Evolutionary conservation across 2,888 invertebrate genomes (phyloP), one percentile per base, ranked within the genome.

Genomic region (Drosophila histrio): DNA sequence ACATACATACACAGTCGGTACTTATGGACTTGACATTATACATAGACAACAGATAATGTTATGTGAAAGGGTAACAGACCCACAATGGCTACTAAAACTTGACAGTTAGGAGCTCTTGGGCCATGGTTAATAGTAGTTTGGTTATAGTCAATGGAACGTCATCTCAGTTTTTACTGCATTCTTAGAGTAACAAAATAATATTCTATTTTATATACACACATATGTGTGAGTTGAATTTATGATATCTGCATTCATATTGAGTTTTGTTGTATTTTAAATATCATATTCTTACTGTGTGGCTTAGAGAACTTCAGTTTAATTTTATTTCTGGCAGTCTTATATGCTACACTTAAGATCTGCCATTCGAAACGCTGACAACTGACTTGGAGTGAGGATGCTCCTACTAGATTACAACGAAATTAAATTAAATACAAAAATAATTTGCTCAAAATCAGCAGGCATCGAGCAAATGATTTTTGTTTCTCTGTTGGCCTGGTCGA

Each of bases 341-440:
- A 17, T 15, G 34, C 7, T 17, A 8, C 17, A 26, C 8, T 30
- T 28, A 28, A 19, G 2, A 11, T 15, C 30, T 21, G 8, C 30
- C 22, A 46, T 24, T 30, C 24, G 60, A 22, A 59, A 30, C 28
- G 17, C 11, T 9, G 26, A 22, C 26, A 49, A 46, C 28, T 49
- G 24, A 49, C 19, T 13, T 39, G 1, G 4, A 43, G 34, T 24
- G 17, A 8, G 19, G 15, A 22, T 34, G 22, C 21, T 49, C 56
- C 65, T 77, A 54, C 13, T 65, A 66, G 77, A 77, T 76, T 65
- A 67, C 47, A 53, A 47, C 13, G 43, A 69, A 80, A 80, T 83
- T 83, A 83, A 83, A 88, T 88, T 88, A 80, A 84, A 88, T 87
- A 80, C 56, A 86, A 80, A 81, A 86, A 80, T 86, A 84, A 86